Evolutionary conservation across 2,888 invertebrate genomes (phyloP).

Genomic region (Fissipunctia ypsillon): DNA sequence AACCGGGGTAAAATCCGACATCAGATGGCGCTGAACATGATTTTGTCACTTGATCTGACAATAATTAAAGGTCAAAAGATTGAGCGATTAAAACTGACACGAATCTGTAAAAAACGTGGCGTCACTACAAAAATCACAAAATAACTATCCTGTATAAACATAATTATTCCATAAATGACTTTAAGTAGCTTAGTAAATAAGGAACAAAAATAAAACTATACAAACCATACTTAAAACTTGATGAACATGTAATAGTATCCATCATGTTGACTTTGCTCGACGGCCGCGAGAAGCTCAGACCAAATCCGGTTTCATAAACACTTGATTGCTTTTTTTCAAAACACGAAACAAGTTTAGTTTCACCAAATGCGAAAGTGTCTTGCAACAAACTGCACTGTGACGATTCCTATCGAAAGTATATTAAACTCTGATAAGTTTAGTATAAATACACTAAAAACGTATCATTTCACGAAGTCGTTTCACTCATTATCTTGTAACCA

Average conservation of each 20-base stretch:
- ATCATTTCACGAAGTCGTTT: not conserved
- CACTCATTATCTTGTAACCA: not conserved
- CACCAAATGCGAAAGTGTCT: not conserved
- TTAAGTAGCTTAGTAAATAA: not conserved
- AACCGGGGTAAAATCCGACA: not conserved
- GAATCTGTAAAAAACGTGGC: not conserved
- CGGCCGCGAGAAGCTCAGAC: not conserved
- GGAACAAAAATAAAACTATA: constrained; percentile 6
- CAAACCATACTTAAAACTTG: constrained; percentile 16
- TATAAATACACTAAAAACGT: not conserved
- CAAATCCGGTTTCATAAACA: constrained; percentile 25
- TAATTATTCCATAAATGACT: not conserved
- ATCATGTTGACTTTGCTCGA: not conserved
- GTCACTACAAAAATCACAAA: not conserved
- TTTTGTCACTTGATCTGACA: not conserved
- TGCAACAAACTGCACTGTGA: constrained; percentile 5
- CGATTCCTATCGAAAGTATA: not conserved
- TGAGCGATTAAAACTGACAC: constrained; percentile 6
- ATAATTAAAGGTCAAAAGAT: constrained; percentile 5
- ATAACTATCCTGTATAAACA: not conserved
- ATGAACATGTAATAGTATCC: not conserved
- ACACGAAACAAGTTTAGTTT: constrained; percentile 26
- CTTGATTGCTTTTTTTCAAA: constrained; percentile 30
- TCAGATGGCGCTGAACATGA: constrained; percentile 5
- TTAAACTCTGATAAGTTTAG: not conserved